Percentiles rank a stretch among this genome's conserved stretches.
Conservation (phyloP, 2,888 invertebrate species). For the Nebria salina region DNA sequence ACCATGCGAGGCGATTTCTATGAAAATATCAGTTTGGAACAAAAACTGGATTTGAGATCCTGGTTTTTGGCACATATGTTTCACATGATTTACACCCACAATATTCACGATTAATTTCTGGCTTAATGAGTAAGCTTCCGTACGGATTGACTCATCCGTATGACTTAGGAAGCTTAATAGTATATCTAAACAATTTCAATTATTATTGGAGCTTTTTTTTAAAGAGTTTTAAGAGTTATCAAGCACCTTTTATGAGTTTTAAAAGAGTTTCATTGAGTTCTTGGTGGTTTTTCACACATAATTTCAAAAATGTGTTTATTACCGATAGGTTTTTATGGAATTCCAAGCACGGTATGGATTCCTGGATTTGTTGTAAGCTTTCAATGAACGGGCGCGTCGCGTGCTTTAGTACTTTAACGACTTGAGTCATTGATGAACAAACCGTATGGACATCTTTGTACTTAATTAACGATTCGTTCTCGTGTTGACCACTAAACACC, state of each 20-base stretch:
- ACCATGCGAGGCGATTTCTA: conserved; percentile 74
- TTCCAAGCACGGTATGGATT: conserved; percentile 67
- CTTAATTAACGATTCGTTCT: conserved; percentile 58
- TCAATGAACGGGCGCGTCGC: conserved; percentile 54
- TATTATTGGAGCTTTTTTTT: background rate
- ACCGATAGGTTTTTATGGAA: conserved; percentile 68
- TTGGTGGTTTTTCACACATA: conserved; percentile 55
- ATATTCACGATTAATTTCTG: conserved; percentile 66
- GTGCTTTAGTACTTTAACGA: conserved; percentile 62
- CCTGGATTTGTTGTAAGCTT: conserved; percentile 64
- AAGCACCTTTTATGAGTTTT: conserved; percentile 56
- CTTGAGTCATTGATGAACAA: conserved; percentile 63
- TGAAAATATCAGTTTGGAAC: conserved; percentile 68
- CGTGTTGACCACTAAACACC: conserved; percentile 60
- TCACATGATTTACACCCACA: conserved; percentile 64
- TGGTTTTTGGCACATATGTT: conserved; percentile 55
- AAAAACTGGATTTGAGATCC: conserved; percentile 67
- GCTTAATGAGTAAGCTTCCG: conserved; percentile 67
- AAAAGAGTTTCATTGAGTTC: conserved; percentile 58
- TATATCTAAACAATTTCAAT: conserved; percentile 17
- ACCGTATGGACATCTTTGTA: conserved; percentile 62
- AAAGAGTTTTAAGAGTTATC: too few species aligned
- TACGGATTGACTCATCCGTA: conserved; percentile 65
- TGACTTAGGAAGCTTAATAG: conserved; percentile 68
- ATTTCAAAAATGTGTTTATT: conserved; percentile 63